Evolutionary conservation across 2,888 invertebrate species (phyloP).

Genomic region (Machimus rusticus): DNA sequence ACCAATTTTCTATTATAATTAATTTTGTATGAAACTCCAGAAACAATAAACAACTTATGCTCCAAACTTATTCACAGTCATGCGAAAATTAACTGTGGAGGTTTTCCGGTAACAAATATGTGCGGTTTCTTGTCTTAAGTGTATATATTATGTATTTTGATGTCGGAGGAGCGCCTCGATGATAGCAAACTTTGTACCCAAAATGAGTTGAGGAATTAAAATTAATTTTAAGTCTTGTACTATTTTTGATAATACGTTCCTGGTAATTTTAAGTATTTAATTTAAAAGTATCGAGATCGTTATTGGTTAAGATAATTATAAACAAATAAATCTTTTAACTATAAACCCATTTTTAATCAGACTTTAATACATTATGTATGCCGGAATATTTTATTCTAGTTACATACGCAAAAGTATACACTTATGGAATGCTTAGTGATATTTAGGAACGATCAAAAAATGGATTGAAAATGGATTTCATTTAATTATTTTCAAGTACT

Average conservation of each 20-base stretch:
- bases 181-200: not conserved
- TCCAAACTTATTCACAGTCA: not conserved
- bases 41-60: not conserved
- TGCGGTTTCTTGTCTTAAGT: constrained; percentile 36
- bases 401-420: not conserved
- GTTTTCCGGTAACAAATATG: not conserved
- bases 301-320: not conserved
- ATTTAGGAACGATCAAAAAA: not conserved
- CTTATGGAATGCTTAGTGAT: not conserved
- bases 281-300: too few species aligned
- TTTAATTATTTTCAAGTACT: too few species aligned
- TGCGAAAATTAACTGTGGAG: not conserved
- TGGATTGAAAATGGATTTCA: too few species aligned
- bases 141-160: constrained; percentile 16
- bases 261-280: not conserved
- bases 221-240: not conserved
- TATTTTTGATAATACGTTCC: not conserved
- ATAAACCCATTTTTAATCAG: not conserved
- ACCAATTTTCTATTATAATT: constrained; percentile 14
- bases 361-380: not conserved
- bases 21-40: constrained; percentile 35
- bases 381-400: not conserved
- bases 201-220: not conserved
- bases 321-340: not conserved
- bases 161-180: not conserved